phyloP scores from a whole-genome alignment of 2,797 vertebrate species.

The Cygnus olor region DNA sequence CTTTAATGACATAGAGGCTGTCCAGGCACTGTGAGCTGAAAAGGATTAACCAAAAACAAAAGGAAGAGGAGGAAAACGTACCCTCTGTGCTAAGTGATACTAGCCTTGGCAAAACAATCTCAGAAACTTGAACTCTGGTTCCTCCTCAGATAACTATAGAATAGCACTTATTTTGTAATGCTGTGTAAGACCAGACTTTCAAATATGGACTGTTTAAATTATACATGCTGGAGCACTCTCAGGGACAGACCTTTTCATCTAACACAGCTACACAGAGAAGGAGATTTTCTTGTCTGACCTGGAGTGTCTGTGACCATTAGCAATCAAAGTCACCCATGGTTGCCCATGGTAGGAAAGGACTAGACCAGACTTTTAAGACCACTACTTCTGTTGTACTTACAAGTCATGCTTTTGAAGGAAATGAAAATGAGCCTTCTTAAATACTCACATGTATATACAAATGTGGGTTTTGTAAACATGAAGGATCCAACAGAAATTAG shows the following conservation, averaged over 20 bases:
- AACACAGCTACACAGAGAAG: neutral
- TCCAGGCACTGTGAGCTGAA: neutral
- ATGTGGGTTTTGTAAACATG: neutral
- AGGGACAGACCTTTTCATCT: neutral
- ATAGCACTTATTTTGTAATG: neutral
- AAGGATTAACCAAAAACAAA: neutral
- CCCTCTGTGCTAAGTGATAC: fast-evolving
- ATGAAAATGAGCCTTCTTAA: neutral
- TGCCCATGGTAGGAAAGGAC: neutral
- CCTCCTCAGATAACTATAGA: neutral
- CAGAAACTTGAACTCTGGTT: neutral
- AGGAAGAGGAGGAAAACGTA: neutral
- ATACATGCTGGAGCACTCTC: neutral
- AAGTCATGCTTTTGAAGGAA: neutral
- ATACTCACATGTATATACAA: neutral
- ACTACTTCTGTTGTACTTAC: neutral
- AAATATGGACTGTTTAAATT: neutral
- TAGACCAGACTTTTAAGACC: neutral
- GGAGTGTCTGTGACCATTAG: neutral
- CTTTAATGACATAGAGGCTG: neutral
- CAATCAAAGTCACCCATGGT: neutral
- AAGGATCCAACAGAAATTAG: neutral
- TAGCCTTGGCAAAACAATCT: neutral
- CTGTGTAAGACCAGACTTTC: neutral
- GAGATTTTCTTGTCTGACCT: neutral